phyloP scores from a whole-genome alignment of 2,888 invertebrate species.

The Mimas tiliae region DNA sequence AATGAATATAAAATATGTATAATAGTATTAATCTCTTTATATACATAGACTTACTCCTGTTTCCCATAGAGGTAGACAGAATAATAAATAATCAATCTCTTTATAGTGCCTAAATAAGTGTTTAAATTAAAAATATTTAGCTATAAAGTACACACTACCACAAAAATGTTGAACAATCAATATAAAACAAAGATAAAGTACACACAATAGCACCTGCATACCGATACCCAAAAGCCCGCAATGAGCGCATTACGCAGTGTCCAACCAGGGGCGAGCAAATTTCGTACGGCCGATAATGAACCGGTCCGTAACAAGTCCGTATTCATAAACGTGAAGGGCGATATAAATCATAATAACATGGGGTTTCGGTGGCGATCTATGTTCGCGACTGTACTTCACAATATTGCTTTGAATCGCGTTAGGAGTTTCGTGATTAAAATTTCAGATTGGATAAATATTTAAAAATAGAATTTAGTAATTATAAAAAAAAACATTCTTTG shows the following conservation, averaged over 20 bases:
- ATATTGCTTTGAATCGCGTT: neutral
- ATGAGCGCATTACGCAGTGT: slow-evolving; percentile 72
- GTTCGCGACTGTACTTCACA: slow-evolving; percentile 9
- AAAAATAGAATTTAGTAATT: neutral
- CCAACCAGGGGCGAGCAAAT: slow-evolving; percentile 78
- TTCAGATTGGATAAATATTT: too few relatives aligned
- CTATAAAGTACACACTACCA: neutral
- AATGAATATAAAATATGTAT: too few relatives aligned
- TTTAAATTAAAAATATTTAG: too few relatives aligned
- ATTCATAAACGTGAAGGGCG: slow-evolving; percentile 80
- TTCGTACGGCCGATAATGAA: slow-evolving; percentile 75
- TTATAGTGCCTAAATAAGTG: too few relatives aligned
- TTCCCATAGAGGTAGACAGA: too few relatives aligned
- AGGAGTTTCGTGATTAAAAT: too few relatives aligned
- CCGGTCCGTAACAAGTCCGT: slow-evolving; percentile 77
- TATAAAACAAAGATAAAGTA: slow-evolving; percentile 18
- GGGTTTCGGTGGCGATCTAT: neutral
- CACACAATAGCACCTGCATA: slow-evolving; percentile 37
- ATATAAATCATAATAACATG: slow-evolving; percentile 66
- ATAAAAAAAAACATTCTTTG: too few relatives aligned
- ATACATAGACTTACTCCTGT: too few relatives aligned
- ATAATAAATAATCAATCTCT: too few relatives aligned
- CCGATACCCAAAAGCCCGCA: slow-evolving; percentile 47
- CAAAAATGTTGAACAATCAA: neutral
- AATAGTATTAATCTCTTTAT: too few relatives aligned